phyloP scores from a whole-genome alignment of 2,113 vertebrate genomes.

The Mobula hypostoma region DNA sequence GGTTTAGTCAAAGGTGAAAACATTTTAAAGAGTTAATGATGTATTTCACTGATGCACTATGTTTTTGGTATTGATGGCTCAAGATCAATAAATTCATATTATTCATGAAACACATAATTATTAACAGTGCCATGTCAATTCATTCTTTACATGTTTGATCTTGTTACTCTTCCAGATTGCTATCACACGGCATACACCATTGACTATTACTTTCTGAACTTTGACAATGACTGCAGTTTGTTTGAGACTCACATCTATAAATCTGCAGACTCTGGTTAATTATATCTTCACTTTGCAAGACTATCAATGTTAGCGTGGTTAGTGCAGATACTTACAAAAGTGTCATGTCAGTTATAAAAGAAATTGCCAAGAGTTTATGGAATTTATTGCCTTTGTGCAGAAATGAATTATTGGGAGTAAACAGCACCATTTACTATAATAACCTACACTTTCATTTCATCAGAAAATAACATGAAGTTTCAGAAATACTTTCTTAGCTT shows the following conservation, averaged over 20 bases:
- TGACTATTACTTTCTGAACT: not conserved
- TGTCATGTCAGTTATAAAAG: not conserved
- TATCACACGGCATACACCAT: too few relatives aligned
- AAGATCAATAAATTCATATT: not conserved
- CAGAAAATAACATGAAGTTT: not conserved
- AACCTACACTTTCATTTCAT: not conserved
- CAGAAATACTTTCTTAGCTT: not conserved
- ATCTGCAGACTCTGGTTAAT: not conserved
- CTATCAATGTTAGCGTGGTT: not conserved
- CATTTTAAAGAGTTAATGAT: not conserved
- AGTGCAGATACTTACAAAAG: not conserved
- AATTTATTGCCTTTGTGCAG: not conserved
- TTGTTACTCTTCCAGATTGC: not conserved
- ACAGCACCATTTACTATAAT: not conserved
- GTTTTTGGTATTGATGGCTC: not conserved
- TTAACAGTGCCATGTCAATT: not conserved
- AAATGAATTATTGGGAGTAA: not conserved
- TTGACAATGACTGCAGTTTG: not conserved
- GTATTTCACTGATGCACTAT: not conserved
- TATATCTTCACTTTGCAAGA: not conserved
- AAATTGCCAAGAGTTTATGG: not conserved
- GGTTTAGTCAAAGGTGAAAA: not conserved
- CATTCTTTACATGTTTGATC: not conserved
- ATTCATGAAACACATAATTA: not conserved
- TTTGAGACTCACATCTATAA: not conserved